phyloP scores from a whole-genome alignment of 2,797 vertebrate genomes.

The Onychomys arenicola region DNA sequence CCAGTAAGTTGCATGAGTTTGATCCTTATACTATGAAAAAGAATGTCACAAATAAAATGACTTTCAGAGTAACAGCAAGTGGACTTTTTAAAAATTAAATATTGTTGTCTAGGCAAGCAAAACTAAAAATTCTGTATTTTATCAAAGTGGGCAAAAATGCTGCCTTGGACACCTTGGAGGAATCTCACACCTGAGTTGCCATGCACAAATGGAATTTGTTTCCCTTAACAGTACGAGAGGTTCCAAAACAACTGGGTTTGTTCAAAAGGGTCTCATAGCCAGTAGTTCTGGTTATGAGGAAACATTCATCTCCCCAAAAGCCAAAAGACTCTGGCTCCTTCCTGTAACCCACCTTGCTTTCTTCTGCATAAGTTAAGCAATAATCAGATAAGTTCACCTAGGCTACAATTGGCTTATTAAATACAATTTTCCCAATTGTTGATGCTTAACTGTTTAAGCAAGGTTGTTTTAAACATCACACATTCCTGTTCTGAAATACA shows the following conservation, averaged over 20 bases:
- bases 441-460: constrained; percentile 86
- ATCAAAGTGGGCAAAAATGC: constrained; percentile 63
- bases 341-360: constrained; percentile 9
- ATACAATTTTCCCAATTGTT: constrained; percentile 79
- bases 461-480: constrained; percentile 88
- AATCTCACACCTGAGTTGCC: constrained; percentile 26
- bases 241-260: neutral
- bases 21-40: constrained; percentile 66
- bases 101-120: constrained; percentile 75
- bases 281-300: constrained; percentile 28
- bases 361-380: constrained; percentile 50
- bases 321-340: constrained; percentile 68
- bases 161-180: constrained; percentile 66
- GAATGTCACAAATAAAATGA: constrained; percentile 82
- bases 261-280: constrained; percentile 55
- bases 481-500: constrained; percentile 89
- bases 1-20: constrained; percentile 72
- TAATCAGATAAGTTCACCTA: constrained; percentile 65
- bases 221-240: constrained; percentile 76
- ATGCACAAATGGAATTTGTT: constrained; percentile 51
- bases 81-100: constrained; percentile 63
- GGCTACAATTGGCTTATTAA: constrained; percentile 84
- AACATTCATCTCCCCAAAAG: neutral
- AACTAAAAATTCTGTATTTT: constrained; percentile 65
- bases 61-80: constrained; percentile 77